phyloP scores from a whole-genome alignment of 2,113 vertebrate genomes.

The Zootoca vivipara region DNA sequence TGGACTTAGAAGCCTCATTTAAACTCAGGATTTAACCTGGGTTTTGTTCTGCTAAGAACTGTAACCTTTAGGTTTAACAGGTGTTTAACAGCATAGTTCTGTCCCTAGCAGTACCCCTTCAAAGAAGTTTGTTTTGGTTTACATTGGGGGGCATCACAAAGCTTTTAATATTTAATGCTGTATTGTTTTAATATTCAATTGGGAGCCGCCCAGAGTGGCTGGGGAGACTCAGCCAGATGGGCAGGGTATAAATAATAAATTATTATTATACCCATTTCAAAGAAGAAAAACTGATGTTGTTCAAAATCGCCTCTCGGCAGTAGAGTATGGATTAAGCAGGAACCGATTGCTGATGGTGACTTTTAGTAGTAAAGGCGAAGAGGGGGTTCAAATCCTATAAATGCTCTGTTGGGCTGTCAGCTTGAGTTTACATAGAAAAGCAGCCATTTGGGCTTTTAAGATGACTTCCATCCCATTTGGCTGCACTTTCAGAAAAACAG shows the following conservation, averaged over 20 bases:
- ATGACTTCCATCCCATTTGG: not conserved
- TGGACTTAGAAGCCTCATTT: not conserved
- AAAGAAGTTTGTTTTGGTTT: not conserved
- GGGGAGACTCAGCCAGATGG: too few relatives aligned
- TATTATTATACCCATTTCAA: too few relatives aligned
- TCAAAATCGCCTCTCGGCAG: too few relatives aligned
- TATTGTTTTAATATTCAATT: too few relatives aligned
- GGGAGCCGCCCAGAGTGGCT: too few relatives aligned
- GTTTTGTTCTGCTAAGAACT: not conserved
- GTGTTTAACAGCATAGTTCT: not conserved
- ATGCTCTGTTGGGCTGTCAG: not conserved
- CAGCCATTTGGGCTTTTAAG: slow-evolving; percentile 21
- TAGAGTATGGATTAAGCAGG: not conserved
- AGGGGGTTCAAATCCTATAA: not conserved
- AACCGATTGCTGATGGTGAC: not conserved
- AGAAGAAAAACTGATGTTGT: too few relatives aligned
- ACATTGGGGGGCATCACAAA: too few relatives aligned
- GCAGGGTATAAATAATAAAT: too few relatives aligned
- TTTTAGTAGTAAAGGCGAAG: not conserved
- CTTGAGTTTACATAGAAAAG: not conserved
- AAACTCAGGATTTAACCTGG: not conserved
- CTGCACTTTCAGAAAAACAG: not conserved
- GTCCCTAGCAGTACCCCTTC: not conserved
- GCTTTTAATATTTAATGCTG: too few relatives aligned
- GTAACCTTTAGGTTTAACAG: not conserved